Base-by-base conservation (phyloP, 2,797 vertebrate genomes). In the Trachurus trachurus region DNA sequence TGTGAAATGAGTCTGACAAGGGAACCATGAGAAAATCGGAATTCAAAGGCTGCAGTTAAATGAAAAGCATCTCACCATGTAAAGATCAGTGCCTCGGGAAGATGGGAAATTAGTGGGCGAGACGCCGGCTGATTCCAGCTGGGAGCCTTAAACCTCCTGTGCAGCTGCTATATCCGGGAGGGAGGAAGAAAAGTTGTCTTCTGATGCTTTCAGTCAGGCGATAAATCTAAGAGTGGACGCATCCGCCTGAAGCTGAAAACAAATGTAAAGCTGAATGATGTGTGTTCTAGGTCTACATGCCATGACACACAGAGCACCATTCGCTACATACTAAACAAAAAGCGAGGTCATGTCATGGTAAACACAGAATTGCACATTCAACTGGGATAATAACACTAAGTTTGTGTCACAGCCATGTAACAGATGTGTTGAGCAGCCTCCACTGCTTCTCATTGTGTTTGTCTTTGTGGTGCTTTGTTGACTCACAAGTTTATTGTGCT, bases 141-240 rank as follows among this genome's bases (percentile, higher is more conserved):
- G 75, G 39, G 39, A 34, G 45, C 12, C 34, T n/a, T 6, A n/a
- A 29, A 21, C 53, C 22, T 6, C 10, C 52, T 19, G 19, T 9
- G 31, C 31, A 44, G 69, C 64, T 45, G 63, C 68, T 22, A 1
- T 17, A 59, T 34, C 7, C 16, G 8, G 45, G 34, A 37, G 34
- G 17, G 6, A 21, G 37, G 42, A 7, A n/a, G 21, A 42, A 15
- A 59, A 39, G n/a, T 57, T 7, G 1, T 10, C 11, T 11, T 63
- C 45, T 16, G 29, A 53, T 39, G 45, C 52, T 53, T 64, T 34
- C 56, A 72, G 73, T 60, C 65, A 70, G 29, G 52, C 4, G 9
- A 42, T 69, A 64, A 64, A 82, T 57, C 34, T 61, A 9, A 29
- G 7, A 44, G 7, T 0, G 16, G 34, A 42, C 15, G 34, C 66